Conservation (phyloP, 2,797 vertebrate genomes). For the Lepilemur septentrionalis region DNA sequence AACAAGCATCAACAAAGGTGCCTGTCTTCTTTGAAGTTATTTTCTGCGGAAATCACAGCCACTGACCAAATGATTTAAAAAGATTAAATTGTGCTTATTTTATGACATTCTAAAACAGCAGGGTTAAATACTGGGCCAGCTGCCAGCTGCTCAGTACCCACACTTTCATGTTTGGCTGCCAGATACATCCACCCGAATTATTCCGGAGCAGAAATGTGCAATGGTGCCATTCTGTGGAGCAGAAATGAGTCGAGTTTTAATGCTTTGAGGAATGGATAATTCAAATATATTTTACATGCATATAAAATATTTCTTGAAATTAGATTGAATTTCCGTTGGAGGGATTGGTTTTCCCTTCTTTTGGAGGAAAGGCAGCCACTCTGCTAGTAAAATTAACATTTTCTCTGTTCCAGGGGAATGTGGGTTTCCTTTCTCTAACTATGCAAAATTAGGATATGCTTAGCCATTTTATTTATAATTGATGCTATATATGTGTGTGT, state of each 20-base stretch:
- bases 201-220: slow-evolving; percentile 77
- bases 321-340: slow-evolving; percentile 65
- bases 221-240: slow-evolving; percentile 71
- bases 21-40: slow-evolving; percentile 86
- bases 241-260: slow-evolving; percentile 63
- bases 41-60: slow-evolving; percentile 85
- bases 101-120: slow-evolving; percentile 85
- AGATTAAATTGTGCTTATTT: slow-evolving; percentile 87
- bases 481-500: background rate
- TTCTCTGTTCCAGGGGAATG: slow-evolving; percentile 39
- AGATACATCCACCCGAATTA: slow-evolving; percentile 78
- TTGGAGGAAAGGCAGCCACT: background rate
- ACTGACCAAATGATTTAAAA: slow-evolving; percentile 85
- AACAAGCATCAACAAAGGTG: slow-evolving; percentile 81
- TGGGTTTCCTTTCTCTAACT: background rate
- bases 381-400: slow-evolving; percentile 54
- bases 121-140: slow-evolving; percentile 84
- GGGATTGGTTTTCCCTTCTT: background rate
- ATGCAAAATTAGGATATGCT: background rate
- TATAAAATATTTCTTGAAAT: background rate
- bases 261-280: slow-evolving; percentile 70
- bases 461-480: slow-evolving; percentile 8
- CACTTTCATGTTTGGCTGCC: slow-evolving; percentile 85
- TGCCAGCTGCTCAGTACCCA: slow-evolving; percentile 83
- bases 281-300: slow-evolving; percentile 71